Evolutionary conservation across 2,888 invertebrate genomes (phyloP), one percentile per base, ranked within the genome.

Genomic region (Cerceris rybyensis): DNA sequence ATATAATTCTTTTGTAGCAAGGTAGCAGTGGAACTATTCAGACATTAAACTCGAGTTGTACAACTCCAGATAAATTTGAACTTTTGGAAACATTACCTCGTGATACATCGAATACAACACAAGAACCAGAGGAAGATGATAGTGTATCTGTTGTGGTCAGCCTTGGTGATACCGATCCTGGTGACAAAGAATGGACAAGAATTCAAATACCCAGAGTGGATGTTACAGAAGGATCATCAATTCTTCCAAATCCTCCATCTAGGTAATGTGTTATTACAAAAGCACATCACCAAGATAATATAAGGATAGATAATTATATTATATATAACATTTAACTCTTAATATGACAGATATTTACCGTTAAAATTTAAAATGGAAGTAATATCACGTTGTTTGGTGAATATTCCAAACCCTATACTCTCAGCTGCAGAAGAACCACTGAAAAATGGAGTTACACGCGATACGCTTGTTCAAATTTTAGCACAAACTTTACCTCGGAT

Each of bases 401-500:
- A 92, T 77, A 89, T 93, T 6, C 90, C 93, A 6, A 83, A 84
- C 74, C 82, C 90, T 6, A 92, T 93, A 50, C 89, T 88, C 39
- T 89, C 90, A 7, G 76, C 91, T 2, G 86, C 93, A 11, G 91
- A 93, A 70, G 92, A 92, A 76, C 87, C 92, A 50, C 86, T 93
- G 13, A 92, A 92, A 76, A 86, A 90, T 58, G 90, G 90, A 49
- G 87, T 93, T 39, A 91, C 92, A 5, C 89, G 88, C 7, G 93
- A 93, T 42, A 91, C 89, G 59, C 87, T 94, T 46, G 93, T 95
- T 8, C 92, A 93, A 41, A 93, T 94, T 87, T 90, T 95, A 63
- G 93, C 94, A 0, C 89, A 93, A 68, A 94, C 94, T 77, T 92
- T 96, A 74, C 94, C 95, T 17, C 93, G 94, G 85, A 95, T 96